phyloP scores from a whole-genome alignment of 2,113 vertebrate species.

The Miniopterus natalensis region DNA sequence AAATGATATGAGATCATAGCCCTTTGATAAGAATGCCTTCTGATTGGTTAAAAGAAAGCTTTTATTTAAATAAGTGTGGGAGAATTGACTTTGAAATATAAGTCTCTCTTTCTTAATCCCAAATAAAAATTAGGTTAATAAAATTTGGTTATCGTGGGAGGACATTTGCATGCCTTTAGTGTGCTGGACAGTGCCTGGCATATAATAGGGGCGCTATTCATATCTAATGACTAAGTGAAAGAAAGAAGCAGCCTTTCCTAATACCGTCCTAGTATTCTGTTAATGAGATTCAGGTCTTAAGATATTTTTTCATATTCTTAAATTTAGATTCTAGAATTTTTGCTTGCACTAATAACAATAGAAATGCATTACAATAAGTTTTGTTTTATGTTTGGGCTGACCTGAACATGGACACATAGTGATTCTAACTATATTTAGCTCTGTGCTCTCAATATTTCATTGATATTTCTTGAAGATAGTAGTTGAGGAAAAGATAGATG shows the following conservation, averaged over 20 bases:
- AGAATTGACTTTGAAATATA: constrained; percentile 23
- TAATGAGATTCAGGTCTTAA: neutral
- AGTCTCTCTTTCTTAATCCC: neutral
- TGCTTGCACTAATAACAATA: neutral
- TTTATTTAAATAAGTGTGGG: constrained; percentile 26
- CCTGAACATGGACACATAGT: neutral
- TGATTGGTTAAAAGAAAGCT: neutral
- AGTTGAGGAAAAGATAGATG: constrained; percentile 1
- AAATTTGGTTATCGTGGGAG: neutral
- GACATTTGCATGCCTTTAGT: neutral
- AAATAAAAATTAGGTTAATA: constrained; percentile 1
- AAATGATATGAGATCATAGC: constrained; percentile 1
- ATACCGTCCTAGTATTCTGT: neutral
- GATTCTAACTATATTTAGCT: constrained; percentile 3
- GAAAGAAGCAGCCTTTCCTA: neutral
- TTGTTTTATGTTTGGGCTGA: constrained; percentile 44
- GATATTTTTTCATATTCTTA: constrained; percentile 34
- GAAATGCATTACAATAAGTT: neutral
- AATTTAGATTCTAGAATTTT: constrained; percentile 28
- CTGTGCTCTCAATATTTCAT: neutral
- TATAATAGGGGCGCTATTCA: neutral
- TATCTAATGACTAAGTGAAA: constrained; percentile 32
- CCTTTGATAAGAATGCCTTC: constrained; percentile 44
- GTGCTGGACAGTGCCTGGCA: neutral
- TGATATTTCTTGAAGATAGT: constrained; percentile 17